A percentile compares a stretch with the other conserved stretches of the same genome.
Conservation (phyloP, 2,888 invertebrate species). For the Melieria picta region DNA sequence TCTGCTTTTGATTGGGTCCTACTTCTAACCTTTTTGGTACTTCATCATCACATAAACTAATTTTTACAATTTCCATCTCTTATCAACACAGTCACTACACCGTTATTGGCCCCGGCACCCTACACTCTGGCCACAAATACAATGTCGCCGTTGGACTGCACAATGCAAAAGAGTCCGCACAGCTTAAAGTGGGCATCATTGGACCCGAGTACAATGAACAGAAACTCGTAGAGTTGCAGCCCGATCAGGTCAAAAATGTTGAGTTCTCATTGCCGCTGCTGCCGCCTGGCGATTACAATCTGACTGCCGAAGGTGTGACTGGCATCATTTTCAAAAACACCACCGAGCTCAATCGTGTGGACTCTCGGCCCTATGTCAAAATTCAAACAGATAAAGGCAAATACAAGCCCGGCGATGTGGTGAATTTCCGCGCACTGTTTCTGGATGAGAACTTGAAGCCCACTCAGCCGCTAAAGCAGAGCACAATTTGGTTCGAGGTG, state of each 20-base stretch:
- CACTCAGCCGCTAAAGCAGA: constrained; percentile 69
- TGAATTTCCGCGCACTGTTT: constrained; percentile 73
- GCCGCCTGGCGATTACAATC: constrained; percentile 74
- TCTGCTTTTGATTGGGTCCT: background rate
- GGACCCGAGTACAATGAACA: constrained; percentile 56
- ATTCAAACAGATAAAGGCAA: constrained; percentile 92
- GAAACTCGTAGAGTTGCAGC: constrained; percentile 48
- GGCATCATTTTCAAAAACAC: constrained; percentile 79
- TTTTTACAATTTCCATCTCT: background rate
- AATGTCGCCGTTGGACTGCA: constrained; percentile 78
- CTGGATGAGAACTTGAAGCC: constrained; percentile 80
- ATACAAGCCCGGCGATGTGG: constrained; percentile 87
- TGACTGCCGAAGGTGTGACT: constrained; percentile 77
- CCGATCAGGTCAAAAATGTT: constrained; percentile 52
- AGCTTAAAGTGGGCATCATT: constrained; percentile 45
- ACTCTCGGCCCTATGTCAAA: constrained; percentile 69
- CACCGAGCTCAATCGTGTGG: constrained; percentile 75
- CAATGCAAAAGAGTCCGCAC: constrained; percentile 51
- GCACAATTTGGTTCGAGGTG: constrained; percentile 75
- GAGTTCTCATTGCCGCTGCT: constrained; percentile 52
- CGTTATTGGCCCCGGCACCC: constrained; percentile 80
- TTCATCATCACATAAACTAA: no score
- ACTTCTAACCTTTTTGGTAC: background rate
- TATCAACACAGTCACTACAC: constrained; percentile 69
- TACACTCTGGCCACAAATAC: constrained; percentile 87